These are phyloP conservation scores for Lasioglossum morio DNA, from an alignment of 2,888 invertebrate genomes.

Conservation along the genomic window DNA sequence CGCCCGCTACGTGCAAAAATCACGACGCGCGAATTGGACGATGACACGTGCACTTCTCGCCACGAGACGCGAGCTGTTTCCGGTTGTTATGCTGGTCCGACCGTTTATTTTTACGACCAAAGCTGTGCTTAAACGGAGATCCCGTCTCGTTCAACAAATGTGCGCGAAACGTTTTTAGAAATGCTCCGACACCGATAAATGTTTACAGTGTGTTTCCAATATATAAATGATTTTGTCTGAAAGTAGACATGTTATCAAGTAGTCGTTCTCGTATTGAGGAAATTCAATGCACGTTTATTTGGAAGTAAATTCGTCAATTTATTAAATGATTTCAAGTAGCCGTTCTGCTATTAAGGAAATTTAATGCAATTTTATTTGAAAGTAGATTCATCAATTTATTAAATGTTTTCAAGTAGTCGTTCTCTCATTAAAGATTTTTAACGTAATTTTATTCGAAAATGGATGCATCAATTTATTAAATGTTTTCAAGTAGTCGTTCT, in stretches of 20 bases:
- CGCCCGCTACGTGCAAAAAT: constrained; percentile 44
- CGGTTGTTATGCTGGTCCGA: constrained; percentile 39
- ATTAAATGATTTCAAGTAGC: too few relatives aligned
- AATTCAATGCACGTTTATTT: not conserved
- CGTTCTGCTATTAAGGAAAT: not conserved
- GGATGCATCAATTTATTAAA: too few relatives aligned
- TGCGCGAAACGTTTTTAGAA: not conserved
- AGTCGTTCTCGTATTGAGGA: not conserved
- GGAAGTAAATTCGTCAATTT: too few relatives aligned
- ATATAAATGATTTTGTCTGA: not conserved
- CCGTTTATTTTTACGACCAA: constrained; percentile 13
- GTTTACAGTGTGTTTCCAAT: not conserved
- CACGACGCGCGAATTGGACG: constrained; percentile 56
- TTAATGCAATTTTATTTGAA: not conserved
- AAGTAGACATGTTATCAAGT: not conserved
- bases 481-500: not conserved
- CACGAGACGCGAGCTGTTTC: constrained; percentile 28
- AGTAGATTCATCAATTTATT: too few relatives aligned
- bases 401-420: too few relatives aligned
- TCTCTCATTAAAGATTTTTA: too few relatives aligned
- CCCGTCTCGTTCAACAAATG: not conserved
- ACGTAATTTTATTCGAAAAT: too few relatives aligned
- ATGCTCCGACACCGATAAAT: not conserved
- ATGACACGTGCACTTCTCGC: constrained; percentile 42
- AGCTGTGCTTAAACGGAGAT: not conserved